These are phyloP conservation scores for Carduelis carduelis DNA, from an alignment of 2,797 vertebrate genomes.

Conservation along the genomic window DNA sequence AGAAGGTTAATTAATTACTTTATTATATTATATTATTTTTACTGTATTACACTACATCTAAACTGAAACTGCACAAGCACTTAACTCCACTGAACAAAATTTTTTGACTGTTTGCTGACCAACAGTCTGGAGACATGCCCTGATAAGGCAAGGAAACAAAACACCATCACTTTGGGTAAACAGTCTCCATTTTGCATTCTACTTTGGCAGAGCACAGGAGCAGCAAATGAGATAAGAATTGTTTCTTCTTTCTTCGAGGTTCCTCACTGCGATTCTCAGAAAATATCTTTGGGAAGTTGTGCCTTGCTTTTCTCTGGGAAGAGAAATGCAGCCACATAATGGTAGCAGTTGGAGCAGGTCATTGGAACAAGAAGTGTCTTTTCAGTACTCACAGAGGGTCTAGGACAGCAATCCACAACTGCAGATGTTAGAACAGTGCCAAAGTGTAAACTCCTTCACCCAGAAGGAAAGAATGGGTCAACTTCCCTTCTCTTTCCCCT, in stretches of 20 bases:
- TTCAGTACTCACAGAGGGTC: background rate
- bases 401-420: background rate
- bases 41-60: background rate
- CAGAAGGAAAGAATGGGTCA: background rate
- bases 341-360: background rate
- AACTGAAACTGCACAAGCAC: background rate
- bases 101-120: background rate
- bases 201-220: background rate
- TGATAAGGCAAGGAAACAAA: background rate
- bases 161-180: background rate
- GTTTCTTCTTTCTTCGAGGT: background rate
- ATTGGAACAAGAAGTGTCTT: background rate
- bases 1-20: background rate
- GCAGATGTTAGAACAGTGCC: background rate
- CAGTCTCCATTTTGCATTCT: background rate
- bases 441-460: background rate
- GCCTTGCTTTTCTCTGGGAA: background rate
- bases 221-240: background rate
- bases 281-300: background rate
- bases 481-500: background rate
- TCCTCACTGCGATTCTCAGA: background rate
- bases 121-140: rapidly evolving
- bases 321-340: background rate
- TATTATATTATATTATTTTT: background rate
- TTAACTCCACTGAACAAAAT: background rate